These are phyloP conservation scores for Amazona guildingii DNA, from an alignment of 2,113 vertebrate genomes.

Conservation along the genomic window DNA sequence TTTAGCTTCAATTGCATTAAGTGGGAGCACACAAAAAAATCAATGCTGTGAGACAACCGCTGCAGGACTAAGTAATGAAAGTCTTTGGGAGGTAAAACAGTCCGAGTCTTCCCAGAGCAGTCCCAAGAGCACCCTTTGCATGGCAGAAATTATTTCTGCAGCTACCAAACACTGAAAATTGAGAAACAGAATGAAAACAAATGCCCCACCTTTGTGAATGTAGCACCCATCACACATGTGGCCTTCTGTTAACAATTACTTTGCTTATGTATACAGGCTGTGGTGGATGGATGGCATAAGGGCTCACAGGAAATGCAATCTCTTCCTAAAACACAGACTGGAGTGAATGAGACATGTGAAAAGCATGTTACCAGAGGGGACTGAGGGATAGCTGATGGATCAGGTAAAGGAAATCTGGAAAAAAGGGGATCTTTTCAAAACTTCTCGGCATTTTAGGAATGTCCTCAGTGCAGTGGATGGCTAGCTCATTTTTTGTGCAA, in stretches of 20 bases:
- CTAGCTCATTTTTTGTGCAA: background rate
- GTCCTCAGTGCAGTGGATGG: background rate
- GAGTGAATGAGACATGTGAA: background rate
- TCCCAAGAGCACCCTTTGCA: constrained; percentile 3
- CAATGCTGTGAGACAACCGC: background rate
- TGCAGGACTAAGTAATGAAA: constrained; percentile 20
- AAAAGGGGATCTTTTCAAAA: background rate
- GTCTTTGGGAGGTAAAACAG: background rate
- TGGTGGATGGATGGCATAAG: background rate
- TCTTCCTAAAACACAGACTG: background rate
- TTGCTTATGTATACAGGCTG: background rate
- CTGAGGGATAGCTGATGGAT: background rate
- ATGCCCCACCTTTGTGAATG: background rate
- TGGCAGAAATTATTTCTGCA: constrained; percentile 16
- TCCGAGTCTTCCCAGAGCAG: background rate
- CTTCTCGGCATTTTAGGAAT: background rate
- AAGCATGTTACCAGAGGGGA: background rate
- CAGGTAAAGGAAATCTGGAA: background rate
- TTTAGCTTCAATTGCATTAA: constrained; percentile 37
- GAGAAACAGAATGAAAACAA: background rate
- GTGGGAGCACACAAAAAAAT: constrained; percentile 21
- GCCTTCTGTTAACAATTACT: background rate
- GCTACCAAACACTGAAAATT: background rate
- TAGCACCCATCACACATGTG: background rate
- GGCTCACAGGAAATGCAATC: background rate